A percentile compares a stretch with the other conserved stretches of the same genome.
Conservation (phyloP, 2,797 vertebrate genomes). For the Melanotaenia nigrans region DNA sequence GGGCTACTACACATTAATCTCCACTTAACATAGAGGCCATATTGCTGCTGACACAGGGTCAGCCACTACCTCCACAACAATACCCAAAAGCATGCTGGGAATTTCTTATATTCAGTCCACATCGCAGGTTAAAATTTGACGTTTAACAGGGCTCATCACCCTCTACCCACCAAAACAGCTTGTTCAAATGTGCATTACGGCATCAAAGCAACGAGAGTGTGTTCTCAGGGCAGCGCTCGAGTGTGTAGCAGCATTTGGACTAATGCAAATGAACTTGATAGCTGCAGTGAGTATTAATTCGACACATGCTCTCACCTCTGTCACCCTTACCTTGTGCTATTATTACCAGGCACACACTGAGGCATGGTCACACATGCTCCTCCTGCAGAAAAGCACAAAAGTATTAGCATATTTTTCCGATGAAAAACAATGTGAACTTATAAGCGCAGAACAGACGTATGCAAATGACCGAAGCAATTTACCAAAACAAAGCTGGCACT, state of each 20-base stretch:
- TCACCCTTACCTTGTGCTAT: constrained; percentile 61
- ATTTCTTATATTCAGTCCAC: constrained; percentile 36
- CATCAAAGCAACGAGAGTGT: background rate
- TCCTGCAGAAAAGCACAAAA: constrained; percentile 12
- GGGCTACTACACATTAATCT: constrained; percentile 45
- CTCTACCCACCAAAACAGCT: constrained; percentile 5
- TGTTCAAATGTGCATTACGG: constrained; percentile 16
- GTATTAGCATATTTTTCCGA: constrained; percentile 73
- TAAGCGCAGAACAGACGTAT: constrained; percentile 66
- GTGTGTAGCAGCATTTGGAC: constrained; percentile 39
- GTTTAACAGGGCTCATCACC: background rate
- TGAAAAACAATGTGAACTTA: constrained; percentile 75
- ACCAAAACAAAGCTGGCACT: constrained; percentile 73
- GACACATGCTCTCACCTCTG: constrained; percentile 67
- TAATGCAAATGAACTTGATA: constrained; percentile 59
- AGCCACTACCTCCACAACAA: constrained; percentile 13
- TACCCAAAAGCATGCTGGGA: constrained; percentile 34
- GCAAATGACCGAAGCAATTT: constrained; percentile 78
- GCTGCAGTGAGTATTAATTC: constrained; percentile 53
- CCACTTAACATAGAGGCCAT: constrained; percentile 43
- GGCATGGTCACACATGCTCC: constrained; percentile 32
- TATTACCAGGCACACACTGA: constrained; percentile 48
- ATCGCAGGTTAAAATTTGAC: constrained; percentile 2
- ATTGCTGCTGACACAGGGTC: constrained; percentile 28
- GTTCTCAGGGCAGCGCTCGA: constrained; percentile 37